A percentile compares a stretch with the other conserved stretches of the same genome.
These are phyloP conservation scores for Onthophagus sagittarius DNA, from an alignment of 2,888 invertebrate species.

Conservation along the genomic window DNA sequence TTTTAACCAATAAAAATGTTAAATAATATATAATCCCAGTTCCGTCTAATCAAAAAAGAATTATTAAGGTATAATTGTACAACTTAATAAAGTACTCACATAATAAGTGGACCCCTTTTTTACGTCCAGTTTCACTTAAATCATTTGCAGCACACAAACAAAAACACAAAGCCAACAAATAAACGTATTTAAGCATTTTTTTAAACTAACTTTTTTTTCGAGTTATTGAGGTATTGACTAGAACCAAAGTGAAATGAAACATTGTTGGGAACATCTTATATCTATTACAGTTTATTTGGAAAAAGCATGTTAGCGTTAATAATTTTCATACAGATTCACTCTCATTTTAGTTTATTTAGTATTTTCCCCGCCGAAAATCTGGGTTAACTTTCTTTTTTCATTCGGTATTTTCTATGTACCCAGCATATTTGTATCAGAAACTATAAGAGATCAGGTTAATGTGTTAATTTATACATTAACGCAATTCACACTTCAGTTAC, in stretches of 20 bases:
- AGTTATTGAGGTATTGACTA: background rate
- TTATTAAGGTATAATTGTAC: background rate
- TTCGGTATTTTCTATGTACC: background rate
- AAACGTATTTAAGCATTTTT: background rate
- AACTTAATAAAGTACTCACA: background rate
- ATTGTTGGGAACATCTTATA: background rate
- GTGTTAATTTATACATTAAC: background rate
- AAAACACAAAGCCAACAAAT: background rate
- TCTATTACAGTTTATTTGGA: background rate
- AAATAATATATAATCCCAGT: slow-evolving; percentile 37
- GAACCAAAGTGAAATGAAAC: background rate
- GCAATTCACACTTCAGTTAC: background rate
- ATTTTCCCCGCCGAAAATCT: background rate
- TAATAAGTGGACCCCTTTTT: background rate
- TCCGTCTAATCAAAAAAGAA: slow-evolving; percentile 31
- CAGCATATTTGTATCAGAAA: background rate
- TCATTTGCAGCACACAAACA: background rate
- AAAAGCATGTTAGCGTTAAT: background rate
- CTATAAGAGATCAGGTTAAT: background rate
- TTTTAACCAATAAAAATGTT: slow-evolving; percentile 42
- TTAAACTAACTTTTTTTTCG: background rate
- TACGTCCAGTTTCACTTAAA: background rate
- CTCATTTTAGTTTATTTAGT: background rate
- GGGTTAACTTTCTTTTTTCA: background rate
- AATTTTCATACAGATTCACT: background rate